These are phyloP conservation scores for Folsomia manolachei DNA, from an alignment of 2,888 invertebrate species.

Conservation along the genomic window DNA sequence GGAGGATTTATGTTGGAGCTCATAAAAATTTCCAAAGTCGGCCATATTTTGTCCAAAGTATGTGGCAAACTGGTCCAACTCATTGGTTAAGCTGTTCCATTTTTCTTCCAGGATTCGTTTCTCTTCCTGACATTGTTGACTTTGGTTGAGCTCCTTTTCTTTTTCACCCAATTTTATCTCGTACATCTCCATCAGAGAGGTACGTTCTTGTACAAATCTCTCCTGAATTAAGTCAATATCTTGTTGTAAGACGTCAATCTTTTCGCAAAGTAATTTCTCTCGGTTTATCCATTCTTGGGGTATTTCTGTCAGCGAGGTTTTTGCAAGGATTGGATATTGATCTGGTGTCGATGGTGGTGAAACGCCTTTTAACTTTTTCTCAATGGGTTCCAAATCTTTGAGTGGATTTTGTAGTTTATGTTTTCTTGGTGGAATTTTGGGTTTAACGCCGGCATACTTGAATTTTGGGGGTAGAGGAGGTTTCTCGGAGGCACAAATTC, in stretches of 20 bases:
- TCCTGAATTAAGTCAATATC: constrained; percentile 46
- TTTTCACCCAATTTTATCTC: constrained; percentile 57
- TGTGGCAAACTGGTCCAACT: constrained; percentile 45
- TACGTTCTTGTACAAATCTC: constrained; percentile 39
- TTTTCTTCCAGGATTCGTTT: constrained; percentile 41
- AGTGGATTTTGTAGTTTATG: not conserved
- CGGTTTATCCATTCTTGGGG: constrained; percentile 42
- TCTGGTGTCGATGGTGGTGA: not conserved
- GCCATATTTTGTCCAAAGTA: constrained; percentile 35
- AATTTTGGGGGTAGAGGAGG: too few species aligned
- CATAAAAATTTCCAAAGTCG: not conserved
- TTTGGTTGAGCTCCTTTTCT: constrained; percentile 57
- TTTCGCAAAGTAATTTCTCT: constrained; percentile 41
- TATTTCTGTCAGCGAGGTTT: constrained; percentile 30
- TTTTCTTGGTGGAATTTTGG: not conserved
- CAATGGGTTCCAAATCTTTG: not conserved
- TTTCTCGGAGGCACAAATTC: not conserved
- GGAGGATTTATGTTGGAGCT: constrained; percentile 1
- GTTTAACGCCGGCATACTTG: not conserved
- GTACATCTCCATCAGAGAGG: constrained; percentile 40
- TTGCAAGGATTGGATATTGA: not conserved
- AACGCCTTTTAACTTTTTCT: constrained; percentile 26
- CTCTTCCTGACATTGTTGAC: constrained; percentile 45
- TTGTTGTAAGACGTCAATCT: constrained; percentile 47
- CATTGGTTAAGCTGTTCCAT: constrained; percentile 46